Base-by-base conservation (phyloP, 2,888 invertebrate genomes). In the Kryphioiulus occultus region DNA sequence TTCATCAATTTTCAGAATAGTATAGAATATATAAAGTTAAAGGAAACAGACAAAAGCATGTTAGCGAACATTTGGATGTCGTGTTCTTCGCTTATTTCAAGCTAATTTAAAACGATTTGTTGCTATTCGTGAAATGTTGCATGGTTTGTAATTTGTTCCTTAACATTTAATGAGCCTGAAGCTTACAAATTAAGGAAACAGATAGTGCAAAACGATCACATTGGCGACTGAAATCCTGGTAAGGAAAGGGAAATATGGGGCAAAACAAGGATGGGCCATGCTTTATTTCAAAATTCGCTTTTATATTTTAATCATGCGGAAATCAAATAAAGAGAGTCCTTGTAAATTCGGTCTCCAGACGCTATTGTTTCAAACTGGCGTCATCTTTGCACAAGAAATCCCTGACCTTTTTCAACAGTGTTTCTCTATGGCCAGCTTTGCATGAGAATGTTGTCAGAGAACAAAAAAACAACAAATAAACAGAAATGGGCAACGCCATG, bases 231-330 rank as follows among this genome's bases (percentile, higher is more conserved):
- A 68, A 68, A 22, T 22, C 59, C 19, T 68, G 12, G 7, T 68
- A 12, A 68, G 22, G 59, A 68, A 68, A 68, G 12, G 59, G 30
- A 78, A 78, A 15, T 30, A 30, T 15, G 78, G 78, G 30, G 78
- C 78, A 7, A 78, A 78, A 30, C 78, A 30, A 78, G 78, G 78
- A 78, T n/a, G 78, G 30, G 17, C 26, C 78, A 78, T 30, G 30
- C 26, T 26, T 68, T 68, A 78, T 78, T 78, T 78, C 30, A 78
- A 78, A 30, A 32, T 26, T 78, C 17, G 26, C 17, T 30, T 78
- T 78, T 30, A 78, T 78, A 78, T 78, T 78, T 78, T 78, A 78
- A 78, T 78, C 78, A 30, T 78, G 78, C 78, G 78, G 78, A 78
- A 78, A 78, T 78, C 78, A 17, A 32, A 12, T 30, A 17, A 32